Evolutionary conservation across 1,140 invertebrate species (phyloP), one percentile per base, ranked within the genome.

Genomic region (Paraescarpia echinospica): DNA sequence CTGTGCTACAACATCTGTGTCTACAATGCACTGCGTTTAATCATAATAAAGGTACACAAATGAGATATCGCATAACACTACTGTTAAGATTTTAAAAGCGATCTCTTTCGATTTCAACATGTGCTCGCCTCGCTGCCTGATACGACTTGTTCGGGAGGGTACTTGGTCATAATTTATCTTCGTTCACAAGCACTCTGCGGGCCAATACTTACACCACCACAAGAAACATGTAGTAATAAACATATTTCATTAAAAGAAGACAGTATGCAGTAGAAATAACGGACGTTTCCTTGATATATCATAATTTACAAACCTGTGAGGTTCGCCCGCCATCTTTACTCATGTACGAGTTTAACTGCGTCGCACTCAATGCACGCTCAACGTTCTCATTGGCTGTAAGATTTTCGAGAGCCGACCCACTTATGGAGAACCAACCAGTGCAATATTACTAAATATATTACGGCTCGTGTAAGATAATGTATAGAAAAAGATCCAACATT

Each of bases 111-210:
- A 31, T 77, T 77, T 77, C 59, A 77, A 77, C 59, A 77, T 77
- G 59, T 77, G 59, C 59, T 77, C 59, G 59, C 59, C 59, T 77
- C 59, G 59, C 59, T 77, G 59, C 59, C 59, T 77, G 59, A 77
- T 77, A 31, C 12, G 59, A 77, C 59, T 27, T 77, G 59, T 77
- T 77, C 59, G 59, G 18, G 8, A n/a, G n/a, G 59, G 59, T 31
- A 77, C 22, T 77, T 77, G 18, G 22, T 77, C 59, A 77, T 31
- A 18, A 77, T 77, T 77, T 77, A 77, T 77, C 59, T 77, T 77
- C 4, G 59, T 77, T 77, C 59, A 18, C 59, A 77, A 77, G 59
- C 59, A 77, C 22, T 27, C 9, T 31, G 59, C 4, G 4, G 59
- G 59, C 27, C 59, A 0, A 77, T 77, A 77, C 59, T 14, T 27